Evolutionary conservation across 1,140 invertebrate species (phyloP), one percentile per base, ranked within the genome.

Genomic region (Neodiprion pinetum): DNA sequence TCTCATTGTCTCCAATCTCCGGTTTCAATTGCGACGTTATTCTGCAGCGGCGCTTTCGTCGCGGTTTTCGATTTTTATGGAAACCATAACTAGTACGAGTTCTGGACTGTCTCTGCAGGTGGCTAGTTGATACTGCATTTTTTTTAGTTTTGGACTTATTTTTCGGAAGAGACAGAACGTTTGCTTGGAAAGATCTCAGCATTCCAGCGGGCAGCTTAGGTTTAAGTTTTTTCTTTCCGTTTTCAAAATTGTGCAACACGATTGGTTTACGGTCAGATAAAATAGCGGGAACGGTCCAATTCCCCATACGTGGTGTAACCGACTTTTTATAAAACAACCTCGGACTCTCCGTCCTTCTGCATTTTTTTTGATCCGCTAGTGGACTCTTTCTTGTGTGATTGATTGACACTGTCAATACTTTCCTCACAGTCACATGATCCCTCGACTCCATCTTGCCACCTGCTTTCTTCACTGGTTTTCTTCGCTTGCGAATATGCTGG

Each of bases 371-470:
- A 47, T 69, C 40, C 23, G 7, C 67, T 11, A 12, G 14, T 7
- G 7, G 7, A 17, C 17, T 12, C 14, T 21, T 69, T 14, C 40
- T 69, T 69, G 28, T 40, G 28, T 12, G 67, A 23, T 47, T 69
- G 67, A 28, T 14, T 1, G 17, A 23, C 10, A 14, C 17, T 0
- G 4, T 11, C 4, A 12, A 23, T 23, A 12, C 12, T 23, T 2
- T 9, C 67, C 9, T 61, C 53, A 5, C 70, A 72, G 3, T 11
- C 74, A 14, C 72, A 75, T 72, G 72, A 74, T 53, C 76, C 70
- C 9, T 75, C 48, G 21, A 73, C 11, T 23, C 72, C 79, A 2
- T 72, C 48, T 65, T 40, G n/a, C 53, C 49, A 28, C n/a, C 40
- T 74, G 28, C 12, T 11, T 23, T 69, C 67, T 69, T 23, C 14